phyloP scores from a whole-genome alignment of 2,888 invertebrate genomes.

The Drymonia ruficornis region DNA sequence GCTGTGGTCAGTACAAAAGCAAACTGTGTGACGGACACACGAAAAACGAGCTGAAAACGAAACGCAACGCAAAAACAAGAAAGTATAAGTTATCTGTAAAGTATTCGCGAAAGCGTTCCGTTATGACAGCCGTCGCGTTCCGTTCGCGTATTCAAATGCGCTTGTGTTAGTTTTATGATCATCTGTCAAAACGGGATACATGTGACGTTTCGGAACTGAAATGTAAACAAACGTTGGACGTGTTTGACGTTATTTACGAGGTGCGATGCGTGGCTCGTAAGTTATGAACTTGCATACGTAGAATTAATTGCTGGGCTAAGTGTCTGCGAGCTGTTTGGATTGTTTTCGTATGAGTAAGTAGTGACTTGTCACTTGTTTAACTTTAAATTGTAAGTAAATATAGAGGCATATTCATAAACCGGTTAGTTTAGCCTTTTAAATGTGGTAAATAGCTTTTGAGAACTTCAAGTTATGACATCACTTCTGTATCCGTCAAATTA shows the following conservation, averaged over 20 bases:
- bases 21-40: slow-evolving; percentile 85
- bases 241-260: slow-evolving; percentile 72
- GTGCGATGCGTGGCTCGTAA: slow-evolving; percentile 67
- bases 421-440: slow-evolving; percentile 49
- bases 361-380: slow-evolving; percentile 55
- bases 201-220: slow-evolving; percentile 80
- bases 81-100: slow-evolving; percentile 51
- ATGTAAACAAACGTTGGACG: slow-evolving; percentile 81
- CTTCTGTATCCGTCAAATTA: slow-evolving; percentile 10
- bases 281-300: slow-evolving; percentile 77
- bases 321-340: slow-evolving; percentile 70
- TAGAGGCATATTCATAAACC: slow-evolving; percentile 42
- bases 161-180: slow-evolving; percentile 76
- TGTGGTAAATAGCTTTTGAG: slow-evolving; percentile 48
- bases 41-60: slow-evolving; percentile 83
- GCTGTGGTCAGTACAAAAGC: slow-evolving; percentile 84
- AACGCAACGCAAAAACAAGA: slow-evolving; percentile 72
- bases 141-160: slow-evolving; percentile 74
- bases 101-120: slow-evolving; percentile 42
- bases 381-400: slow-evolving; percentile 55
- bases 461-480: slow-evolving; percentile 23
- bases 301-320: slow-evolving; percentile 73
- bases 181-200: slow-evolving; percentile 82
- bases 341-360: slow-evolving; percentile 79
- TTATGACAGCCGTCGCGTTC: slow-evolving; percentile 46